Evolutionary conservation across 2,113 vertebrate genomes (phyloP), one percentile per base, ranked within the genome.

Genomic region (Grantiella picta): DNA sequence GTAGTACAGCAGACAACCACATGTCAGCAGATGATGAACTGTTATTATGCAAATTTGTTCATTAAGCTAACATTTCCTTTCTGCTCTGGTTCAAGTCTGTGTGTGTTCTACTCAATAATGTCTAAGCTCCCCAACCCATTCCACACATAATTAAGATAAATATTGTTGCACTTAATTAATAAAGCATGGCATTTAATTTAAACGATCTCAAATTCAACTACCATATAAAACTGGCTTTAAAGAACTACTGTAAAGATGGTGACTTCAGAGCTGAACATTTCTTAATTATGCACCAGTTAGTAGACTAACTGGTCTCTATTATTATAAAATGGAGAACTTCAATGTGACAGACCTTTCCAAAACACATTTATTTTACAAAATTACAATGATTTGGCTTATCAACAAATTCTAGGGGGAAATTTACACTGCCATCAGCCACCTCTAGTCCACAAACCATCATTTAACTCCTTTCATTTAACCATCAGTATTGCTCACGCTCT

Each of bases 121-220:
- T 40, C 66, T 82, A 73, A 82, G 70, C 45, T 61, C 23, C 53
- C 11, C 53, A 65, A 60, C 6, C 40, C 44, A 36, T 85, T 87
- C 11, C 40, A 64, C 44, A 87, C 61, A 60, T 61, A 92, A 92
- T 89, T 64, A 84, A 82, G 57, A 87, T 68, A 91, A 96, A 90
- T 93, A 85, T 57, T 85, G 31, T 93, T 85, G 50, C 36, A 82
- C 7, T 78, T 89, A 79, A 85, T 96, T 93, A 89, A 71, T 75
- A 82, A 87, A 84, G 29, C 11, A 64, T 75, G 73, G 8, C 15
- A 76, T 87, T 89, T 91, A 91, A 82, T 79, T 87, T 79, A 90
- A 96, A 84, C 35, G 59, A 44, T 61, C 61, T 76, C 72, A 75
- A 72, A 79, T 69, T 79, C 57, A 87, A 56, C 44, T 61, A 27